Evolutionary conservation across 2,888 invertebrate genomes (phyloP).

Genomic region (Ophion slaviceki): DNA sequence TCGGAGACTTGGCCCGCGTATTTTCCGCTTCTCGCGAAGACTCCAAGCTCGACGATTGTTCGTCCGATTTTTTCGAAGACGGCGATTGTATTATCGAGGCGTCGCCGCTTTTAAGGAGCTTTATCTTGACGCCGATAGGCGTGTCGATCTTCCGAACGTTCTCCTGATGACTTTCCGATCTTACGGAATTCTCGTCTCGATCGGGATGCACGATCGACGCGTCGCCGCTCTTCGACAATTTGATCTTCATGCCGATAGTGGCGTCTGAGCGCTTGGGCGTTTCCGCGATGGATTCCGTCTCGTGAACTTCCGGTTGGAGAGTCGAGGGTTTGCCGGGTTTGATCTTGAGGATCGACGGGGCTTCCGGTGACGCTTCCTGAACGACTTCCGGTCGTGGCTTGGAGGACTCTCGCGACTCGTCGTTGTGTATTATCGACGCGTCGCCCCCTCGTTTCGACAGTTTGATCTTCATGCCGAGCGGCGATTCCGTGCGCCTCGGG

Average conservation of each 20-base stretch:
- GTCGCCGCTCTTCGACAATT: conserved; percentile 79
- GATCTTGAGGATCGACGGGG: conserved; percentile 66
- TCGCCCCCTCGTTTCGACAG: conserved; percentile 70
- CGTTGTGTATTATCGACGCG: conserved; percentile 77
- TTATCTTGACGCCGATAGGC: conserved; percentile 71
- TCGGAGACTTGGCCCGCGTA: conserved; percentile 20
- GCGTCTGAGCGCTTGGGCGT: conserved; percentile 53
- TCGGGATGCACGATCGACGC: conserved; percentile 76
- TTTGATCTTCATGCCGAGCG: conserved; percentile 70
- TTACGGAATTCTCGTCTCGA: conserved; percentile 70
- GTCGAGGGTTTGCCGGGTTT: conserved; percentile 63
- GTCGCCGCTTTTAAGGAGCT: conserved; percentile 78
- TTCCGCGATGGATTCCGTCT: conserved; percentile 8
- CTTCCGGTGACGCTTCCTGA: conserved; percentile 75
- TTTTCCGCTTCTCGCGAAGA: conserved; percentile 57
- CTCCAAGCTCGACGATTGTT: conserved; percentile 16
- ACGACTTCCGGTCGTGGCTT: conserved; percentile 67
- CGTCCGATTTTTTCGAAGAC: conserved; percentile 53
- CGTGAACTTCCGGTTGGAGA: conserved; percentile 63
- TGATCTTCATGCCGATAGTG: conserved; percentile 79
- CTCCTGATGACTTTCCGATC: conserved; percentile 62
- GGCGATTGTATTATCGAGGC: conserved; percentile 71
- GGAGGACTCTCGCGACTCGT: conserved; percentile 69
- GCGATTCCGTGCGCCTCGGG: conserved; percentile 71
- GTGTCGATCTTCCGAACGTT: conserved; percentile 47